Base-by-base conservation (phyloP, 2,888 invertebrate genomes). In the Ophraella communa region DNA sequence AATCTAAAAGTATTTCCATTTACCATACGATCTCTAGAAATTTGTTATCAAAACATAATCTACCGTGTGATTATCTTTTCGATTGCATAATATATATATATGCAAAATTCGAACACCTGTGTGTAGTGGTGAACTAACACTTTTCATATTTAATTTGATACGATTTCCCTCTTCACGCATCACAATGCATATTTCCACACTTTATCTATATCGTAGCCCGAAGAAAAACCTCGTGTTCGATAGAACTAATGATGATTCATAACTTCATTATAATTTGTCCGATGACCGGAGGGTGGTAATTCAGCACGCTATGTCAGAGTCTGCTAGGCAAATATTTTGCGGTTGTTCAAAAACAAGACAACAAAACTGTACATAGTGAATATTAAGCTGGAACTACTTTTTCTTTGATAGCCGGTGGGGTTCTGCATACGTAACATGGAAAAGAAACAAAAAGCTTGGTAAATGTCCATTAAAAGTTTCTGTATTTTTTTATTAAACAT, bases 261-360 rank as follows among this genome's bases (percentile, higher is more conserved):
- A 58, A 51, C 64, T 64, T 60, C 44, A 64, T 64, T 60, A 64
- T 55, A 55, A 54, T 49, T 60, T 54, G 55, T 59, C 24, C 47
- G 54, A 60, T 23, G 44, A 55, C 64, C 53, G 42, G 39, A 35
- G 59, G 64, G 54, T 20, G 11, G 10, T 27, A 55, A 64, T 64
- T 60, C 10, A 49, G 23, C 55, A 64, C 60, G 56, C 60, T 59
- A 64, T 51, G 30, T 30, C 30, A 30, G n/a, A n/a, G n/a, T n/a
- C n/a, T n/a, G n/a, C n/a, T n/a, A n/a, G n/a, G n/a, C n/a, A n/a
- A n/a, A n/a, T n/a, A n/a, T n/a, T n/a, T n/a, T n/a, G n/a, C n/a
- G n/a, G n/a, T n/a, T n/a, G n/a, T n/a, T n/a, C n/a, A n/a, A n/a
- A n/a, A n/a, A n/a, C n/a, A n/a, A n/a, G n/a, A n/a, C n/a, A n/a